Conservation (phyloP, 2,797 vertebrate genomes). For the Eupleurogrammus muticus region DNA sequence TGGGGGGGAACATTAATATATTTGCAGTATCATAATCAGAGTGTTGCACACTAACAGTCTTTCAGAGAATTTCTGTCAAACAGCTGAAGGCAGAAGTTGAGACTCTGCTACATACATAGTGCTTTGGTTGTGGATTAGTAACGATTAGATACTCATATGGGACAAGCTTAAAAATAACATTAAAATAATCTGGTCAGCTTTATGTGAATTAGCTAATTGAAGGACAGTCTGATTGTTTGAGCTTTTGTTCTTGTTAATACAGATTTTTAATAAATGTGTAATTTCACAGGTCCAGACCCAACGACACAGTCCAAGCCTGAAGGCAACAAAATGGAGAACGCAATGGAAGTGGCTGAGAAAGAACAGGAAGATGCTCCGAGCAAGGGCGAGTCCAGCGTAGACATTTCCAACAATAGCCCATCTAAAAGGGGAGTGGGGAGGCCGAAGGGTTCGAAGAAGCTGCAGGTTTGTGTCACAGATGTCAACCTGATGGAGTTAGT, state of each 20-base stretch:
- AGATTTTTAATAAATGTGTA: not conserved
- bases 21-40: too few species aligned
- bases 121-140: too few species aligned
- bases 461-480: slow-evolving; percentile 60
- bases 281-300: slow-evolving; percentile 41
- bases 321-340: slow-evolving; percentile 59
- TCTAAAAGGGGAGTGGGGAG: slow-evolving; percentile 61
- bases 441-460: slow-evolving; percentile 64
- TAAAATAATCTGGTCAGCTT: not conserved
- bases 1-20: too few species aligned
- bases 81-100: too few species aligned
- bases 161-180: not conserved
- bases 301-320: slow-evolving; percentile 17
- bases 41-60: too few species aligned
- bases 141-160: too few species aligned
- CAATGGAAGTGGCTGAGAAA: slow-evolving; percentile 22
- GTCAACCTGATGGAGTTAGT: slow-evolving; percentile 39
- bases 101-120: too few species aligned
- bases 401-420: slow-evolving; percentile 39
- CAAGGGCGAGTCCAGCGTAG: slow-evolving; percentile 42
- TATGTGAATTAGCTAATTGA: not conserved
- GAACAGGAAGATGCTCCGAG: slow-evolving; percentile 47
- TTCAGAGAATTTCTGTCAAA: too few species aligned
- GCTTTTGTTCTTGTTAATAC: not conserved
- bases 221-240: not conserved